Base-by-base conservation (phyloP, 2,797 vertebrate genomes). In the Xiphorhynchus erythropygius region DNA sequence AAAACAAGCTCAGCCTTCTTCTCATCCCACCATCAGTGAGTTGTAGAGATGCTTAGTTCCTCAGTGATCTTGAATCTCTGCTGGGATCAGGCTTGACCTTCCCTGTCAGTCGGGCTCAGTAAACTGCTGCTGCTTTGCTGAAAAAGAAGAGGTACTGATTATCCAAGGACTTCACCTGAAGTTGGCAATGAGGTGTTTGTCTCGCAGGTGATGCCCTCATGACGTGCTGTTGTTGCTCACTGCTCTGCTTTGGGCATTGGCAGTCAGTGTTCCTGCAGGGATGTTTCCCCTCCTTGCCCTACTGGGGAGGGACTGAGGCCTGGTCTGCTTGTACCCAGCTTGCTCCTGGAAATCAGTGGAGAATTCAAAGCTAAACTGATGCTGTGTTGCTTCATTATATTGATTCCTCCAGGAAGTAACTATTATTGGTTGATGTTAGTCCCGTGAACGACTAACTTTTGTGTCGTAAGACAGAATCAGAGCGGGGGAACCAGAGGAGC, bases 121-220 rank as follows among this genome's bases (percentile, higher is more conserved):
- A 53, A 92, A 49, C 37, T 92, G 52, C 63, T 74, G 17, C 32
- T 87, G 39, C 12, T 84, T 47, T 64, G 42, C 30, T 78, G 53
- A 21, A 53, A 55, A 24, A 24, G 68, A n/a, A 4, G 21, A 32
- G 44, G 4, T 47, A 2, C 37, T 42, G 22, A 18, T 87, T 7
- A 33, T 56, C 5, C 0, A 4, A 35, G 37, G 22, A 35, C 37
- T 28, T 64, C 37, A 53, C 39, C n/a, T 81, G 69, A 46, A 35
- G 65, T 3, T 79, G 77, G 21, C 55, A 76, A 18, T 3, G 8
- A 7, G 71, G 30, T 23, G 25, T n/a, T 59, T 70, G 27, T 70
- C 22, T 55, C 0, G 0, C 41, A 44, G 17, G 59, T 39, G 18
- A 2, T 24, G 1, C 13, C 0, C 6, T 27, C 35, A 2, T 57